phyloP scores from a whole-genome alignment of 2,113 vertebrate species.

The Varanus komodoensis region DNA sequence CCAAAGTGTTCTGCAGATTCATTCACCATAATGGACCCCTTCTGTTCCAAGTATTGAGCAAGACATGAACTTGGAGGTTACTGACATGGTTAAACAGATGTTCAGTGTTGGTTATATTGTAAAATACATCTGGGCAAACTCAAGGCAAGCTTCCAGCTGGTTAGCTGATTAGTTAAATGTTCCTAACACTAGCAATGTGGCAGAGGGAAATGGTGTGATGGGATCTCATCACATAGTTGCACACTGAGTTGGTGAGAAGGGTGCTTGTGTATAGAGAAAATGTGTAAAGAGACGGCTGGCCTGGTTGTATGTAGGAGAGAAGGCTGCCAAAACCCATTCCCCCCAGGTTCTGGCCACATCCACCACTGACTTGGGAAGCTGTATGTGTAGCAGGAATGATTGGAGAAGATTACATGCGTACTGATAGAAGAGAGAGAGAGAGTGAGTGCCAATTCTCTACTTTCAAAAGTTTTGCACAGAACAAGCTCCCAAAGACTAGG shows the following conservation, averaged over 20 bases:
- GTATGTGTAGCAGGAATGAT: background rate
- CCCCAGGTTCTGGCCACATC: background rate
- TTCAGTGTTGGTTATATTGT: background rate
- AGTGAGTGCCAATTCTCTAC: background rate
- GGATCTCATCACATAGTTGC: too few species aligned
- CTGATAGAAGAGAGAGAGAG: background rate
- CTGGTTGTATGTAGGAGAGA: too few species aligned
- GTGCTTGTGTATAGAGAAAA: background rate
- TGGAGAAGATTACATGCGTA: background rate
- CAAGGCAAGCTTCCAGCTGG: background rate
- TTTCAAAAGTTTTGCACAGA: background rate
- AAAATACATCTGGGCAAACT: background rate
- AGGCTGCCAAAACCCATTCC: background rate
- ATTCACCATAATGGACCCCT: background rate
- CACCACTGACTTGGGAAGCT: background rate
- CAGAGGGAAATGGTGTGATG: too few species aligned
- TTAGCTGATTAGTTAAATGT: background rate
- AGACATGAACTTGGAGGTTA: background rate
- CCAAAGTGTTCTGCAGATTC: background rate
- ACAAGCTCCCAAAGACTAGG: background rate
- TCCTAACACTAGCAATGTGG: too few species aligned
- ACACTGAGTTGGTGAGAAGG: background rate
- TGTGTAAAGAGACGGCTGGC: background rate
- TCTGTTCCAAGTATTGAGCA: background rate
- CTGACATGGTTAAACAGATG: background rate